Evolutionary conservation across 1,140 invertebrate species (phyloP), one percentile per base, ranked within the genome.

Genomic region (Frieseomelitta varia): DNA sequence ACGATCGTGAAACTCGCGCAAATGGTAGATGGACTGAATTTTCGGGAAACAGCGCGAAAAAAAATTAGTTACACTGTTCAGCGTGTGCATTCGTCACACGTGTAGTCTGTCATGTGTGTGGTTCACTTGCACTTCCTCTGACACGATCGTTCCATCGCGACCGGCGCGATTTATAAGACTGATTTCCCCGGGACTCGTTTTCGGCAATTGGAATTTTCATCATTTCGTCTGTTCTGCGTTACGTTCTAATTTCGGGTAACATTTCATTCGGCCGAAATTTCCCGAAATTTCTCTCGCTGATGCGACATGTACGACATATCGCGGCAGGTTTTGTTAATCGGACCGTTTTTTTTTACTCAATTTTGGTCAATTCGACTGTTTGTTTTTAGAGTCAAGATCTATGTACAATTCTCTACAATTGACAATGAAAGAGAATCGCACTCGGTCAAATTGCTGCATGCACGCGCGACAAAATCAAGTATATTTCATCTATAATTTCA

Each of bases 1-100:
- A 27, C 47, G 55, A 71, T 63, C 76, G 76, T 79, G 65, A 84
- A 84, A 71, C 47, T 47, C 11, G 17, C 6, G 8, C 53, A 27
- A 68, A 82, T 53, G 12, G 30, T 15, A 27, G 39, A 63, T 53
- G 11, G 15, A 2, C 27, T n/a, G 27, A n/a, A 19, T n/a, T 79
- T 61, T 71, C 47, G 39, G 75, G 65, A 53, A 83, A 78, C n/a
- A n/a, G n/a, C 8, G 55, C 55, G 24, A 65, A 53, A 65, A 30
- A 73, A 19, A 76, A 68, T 63, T 56, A 55, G 34, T 34, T 55
- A 19, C 27, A 11, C 14, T 8, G 30, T 34, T 6, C 53, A 39
- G 39, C 39, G 39, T 8, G 0, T 6, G 30, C 30, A 30, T 30
- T 30, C 30, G 30, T 30, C 30, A 30, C 30, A 11, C 30, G 19